Base-by-base conservation (phyloP, 2,113 vertebrate species). In the Thalassarche chlororhynchos region DNA sequence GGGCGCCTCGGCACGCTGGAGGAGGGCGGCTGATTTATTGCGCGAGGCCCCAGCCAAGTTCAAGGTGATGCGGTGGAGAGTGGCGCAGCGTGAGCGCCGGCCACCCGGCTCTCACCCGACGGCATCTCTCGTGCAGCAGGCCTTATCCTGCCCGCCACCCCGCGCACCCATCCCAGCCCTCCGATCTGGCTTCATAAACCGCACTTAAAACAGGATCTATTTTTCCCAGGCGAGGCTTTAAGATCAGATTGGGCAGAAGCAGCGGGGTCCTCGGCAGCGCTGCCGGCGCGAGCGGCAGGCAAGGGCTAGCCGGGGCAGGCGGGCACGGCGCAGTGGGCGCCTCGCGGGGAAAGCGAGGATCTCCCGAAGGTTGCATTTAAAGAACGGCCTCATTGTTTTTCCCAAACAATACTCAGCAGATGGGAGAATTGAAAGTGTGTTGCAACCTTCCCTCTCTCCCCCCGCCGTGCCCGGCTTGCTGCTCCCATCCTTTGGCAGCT, bases 351-450 rank as follows among this genome's bases (percentile, higher is more conserved):
- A 90, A 83, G 93, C 36, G 12, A 90, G 90, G 86, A 82, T 75
- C 90, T 93, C 88, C 90, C 15, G 31, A 95, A 97, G 95, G 95
- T 81, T 95, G 69, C 60, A 17, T 68, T 92, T 92, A 84, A 93
- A 97, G 96, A 97, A 97, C 88, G 36, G 95, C 83, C 92, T 92
- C 95, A 97, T 97, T 97, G 97, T 97, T 97, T 95, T 95, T 91
- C 95, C 91, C 86, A 92, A 96, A 97, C 96, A 97, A 97, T 96
- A 94, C 96, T 88, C 88, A 81, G 97, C 94, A 97, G 96, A 97
- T 95, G 96, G 95, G 95, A 97, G 96, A 96, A 97, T 75, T 90
- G 97, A 95, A 97, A 95, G 92, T 87, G 89, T 97, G 96, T 97
- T 96, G 96, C 96, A 97, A 96, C 97, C 82, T 95, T 86, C 95